These are phyloP conservation scores for Vombatus ursinus DNA, from an alignment of 2,113 vertebrate species.

Conservation along the genomic window DNA sequence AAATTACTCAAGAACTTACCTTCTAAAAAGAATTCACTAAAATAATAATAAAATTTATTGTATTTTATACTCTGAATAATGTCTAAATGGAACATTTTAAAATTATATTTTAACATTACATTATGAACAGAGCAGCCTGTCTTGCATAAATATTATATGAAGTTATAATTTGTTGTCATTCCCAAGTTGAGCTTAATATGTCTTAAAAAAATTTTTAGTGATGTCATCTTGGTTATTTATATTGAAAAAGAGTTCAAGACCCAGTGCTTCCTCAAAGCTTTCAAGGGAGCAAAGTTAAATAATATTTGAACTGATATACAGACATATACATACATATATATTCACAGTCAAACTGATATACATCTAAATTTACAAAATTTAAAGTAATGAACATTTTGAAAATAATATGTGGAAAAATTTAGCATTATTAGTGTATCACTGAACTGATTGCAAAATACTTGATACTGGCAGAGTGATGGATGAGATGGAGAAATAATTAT, in stretches of 20 bases:
- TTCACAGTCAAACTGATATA: neutral
- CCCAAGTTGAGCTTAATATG: neutral
- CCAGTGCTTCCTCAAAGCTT: constrained; percentile 9
- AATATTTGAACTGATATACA: constrained; percentile 14
- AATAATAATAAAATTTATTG: neutral
- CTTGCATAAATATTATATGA: neutral
- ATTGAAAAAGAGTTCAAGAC: neutral
- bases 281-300: neutral
- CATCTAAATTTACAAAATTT: constrained; percentile 27
- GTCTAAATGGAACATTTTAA: neutral
- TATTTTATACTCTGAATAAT: neutral
- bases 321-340: constrained; percentile 5
- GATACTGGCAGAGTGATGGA: constrained; percentile 55
- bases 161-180: neutral
- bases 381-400: constrained; percentile 34
- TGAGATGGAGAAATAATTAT: constrained; percentile 69
- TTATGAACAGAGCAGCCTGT: neutral
- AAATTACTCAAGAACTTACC: too few species aligned
- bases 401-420: constrained; percentile 44
- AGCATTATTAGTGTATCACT: constrained; percentile 44
- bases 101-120: neutral
- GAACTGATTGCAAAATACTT: constrained; percentile 43
- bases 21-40: neutral
- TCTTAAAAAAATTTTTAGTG: neutral
- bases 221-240: constrained; percentile 11